Percentiles rank a stretch among this genome's conserved stretches.
Conservation (phyloP, 2,113 vertebrate species). For the Sciurus niger region DNA sequence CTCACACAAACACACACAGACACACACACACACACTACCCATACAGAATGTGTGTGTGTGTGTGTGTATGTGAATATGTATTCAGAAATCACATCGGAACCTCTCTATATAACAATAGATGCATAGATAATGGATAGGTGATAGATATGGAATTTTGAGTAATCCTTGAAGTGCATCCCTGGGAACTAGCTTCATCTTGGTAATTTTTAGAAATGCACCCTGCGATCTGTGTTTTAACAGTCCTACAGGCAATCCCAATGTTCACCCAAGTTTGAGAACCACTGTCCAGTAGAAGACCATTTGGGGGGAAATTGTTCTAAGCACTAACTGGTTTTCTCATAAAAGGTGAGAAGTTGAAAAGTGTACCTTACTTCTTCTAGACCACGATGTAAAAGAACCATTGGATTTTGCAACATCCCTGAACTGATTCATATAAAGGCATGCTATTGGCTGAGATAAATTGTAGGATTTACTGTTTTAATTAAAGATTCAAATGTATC, state of each 20-base stretch:
- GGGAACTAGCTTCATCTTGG: not conserved
- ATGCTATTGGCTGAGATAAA: not conserved
- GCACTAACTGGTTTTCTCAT: not conserved
- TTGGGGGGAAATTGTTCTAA: not conserved
- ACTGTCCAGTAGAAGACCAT: not conserved
- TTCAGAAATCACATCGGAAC: not conserved
- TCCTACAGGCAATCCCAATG: not conserved
- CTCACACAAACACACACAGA: too few species aligned
- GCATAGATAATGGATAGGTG: too few species aligned
- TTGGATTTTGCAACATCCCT: not conserved
- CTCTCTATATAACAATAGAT: not conserved
- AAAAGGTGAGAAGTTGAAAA: not conserved
- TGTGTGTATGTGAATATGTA: not conserved
- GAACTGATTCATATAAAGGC: not conserved
- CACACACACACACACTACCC: too few species aligned
- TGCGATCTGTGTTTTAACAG: not conserved
- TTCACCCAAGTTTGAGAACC: conserved; percentile 3
- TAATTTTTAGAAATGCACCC: not conserved
- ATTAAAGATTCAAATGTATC: conserved; percentile 25
- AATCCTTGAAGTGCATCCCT: not conserved
- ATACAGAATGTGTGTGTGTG: too few species aligned
- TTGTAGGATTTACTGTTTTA: not conserved
- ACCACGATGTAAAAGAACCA: not conserved
- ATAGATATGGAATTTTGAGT: not conserved
- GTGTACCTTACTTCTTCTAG: not conserved